Evolutionary conservation across 2,797 vertebrate species (phyloP).

Genomic region (Falco naumanni): DNA sequence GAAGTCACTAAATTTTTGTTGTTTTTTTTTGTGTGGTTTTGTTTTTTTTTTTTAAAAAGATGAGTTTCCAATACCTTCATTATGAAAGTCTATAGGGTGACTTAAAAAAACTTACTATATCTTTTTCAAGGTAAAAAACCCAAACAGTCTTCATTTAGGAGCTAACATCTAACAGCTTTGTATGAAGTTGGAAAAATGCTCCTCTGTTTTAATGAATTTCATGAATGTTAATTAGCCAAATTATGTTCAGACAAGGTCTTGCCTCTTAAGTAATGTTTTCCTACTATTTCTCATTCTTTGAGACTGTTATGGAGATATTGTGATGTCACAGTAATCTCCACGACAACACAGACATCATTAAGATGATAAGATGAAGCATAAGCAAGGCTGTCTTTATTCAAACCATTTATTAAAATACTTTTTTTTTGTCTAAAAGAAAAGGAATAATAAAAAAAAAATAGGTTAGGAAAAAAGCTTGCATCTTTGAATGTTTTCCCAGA

Average conservation of each 20-base stretch:
- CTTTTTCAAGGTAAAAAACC: not conserved
- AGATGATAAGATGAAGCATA: not conserved
- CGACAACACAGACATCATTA: slow-evolving; percentile 4
- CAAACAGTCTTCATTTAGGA: not conserved
- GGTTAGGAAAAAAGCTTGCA: not conserved
- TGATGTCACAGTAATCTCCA: slow-evolving; percentile 26
- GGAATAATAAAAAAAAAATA: not conserved
- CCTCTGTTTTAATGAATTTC: slow-evolving; percentile 8
- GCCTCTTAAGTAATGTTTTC: slow-evolving; percentile 36
- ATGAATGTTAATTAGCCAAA: slow-evolving; percentile 29
- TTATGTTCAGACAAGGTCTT: slow-evolving; percentile 10
- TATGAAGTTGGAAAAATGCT: not conserved
- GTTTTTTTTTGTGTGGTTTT: too few species aligned
- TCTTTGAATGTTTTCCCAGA: not conserved
- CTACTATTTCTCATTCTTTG: slow-evolving; percentile 26
- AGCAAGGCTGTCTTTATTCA: slow-evolving; percentile 11
- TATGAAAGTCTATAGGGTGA: not conserved
- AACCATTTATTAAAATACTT: not conserved
- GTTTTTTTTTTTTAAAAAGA: not conserved
- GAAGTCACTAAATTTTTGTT: not conserved
- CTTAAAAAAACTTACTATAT: not conserved
- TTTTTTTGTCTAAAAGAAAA: not conserved
- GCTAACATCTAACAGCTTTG: not conserved
- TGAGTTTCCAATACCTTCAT: not conserved
- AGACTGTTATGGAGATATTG: not conserved